Percentiles rank a stretch among this genome's conserved stretches.
Conservation (phyloP, 2,113 vertebrate species). For the Progne subis region DNA sequence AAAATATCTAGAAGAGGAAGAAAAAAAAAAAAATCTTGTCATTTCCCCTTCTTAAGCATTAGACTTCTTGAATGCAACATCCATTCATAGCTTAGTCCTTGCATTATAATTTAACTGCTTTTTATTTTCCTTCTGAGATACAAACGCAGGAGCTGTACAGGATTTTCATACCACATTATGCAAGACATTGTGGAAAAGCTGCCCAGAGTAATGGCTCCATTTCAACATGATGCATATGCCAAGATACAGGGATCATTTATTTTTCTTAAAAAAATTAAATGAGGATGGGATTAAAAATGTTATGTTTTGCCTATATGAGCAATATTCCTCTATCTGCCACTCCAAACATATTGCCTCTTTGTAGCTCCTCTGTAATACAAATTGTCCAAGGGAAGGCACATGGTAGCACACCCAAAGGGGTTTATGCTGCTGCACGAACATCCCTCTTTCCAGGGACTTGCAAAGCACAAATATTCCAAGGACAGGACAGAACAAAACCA, state of each 20-base stretch:
- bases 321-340: background rate
- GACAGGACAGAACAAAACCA: background rate
- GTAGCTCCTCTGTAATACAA: background rate
- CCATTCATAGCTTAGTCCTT: constrained; percentile 47
- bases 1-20: constrained; percentile 17
- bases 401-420: background rate
- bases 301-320: constrained; percentile 32
- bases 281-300: constrained; percentile 44
- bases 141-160: background rate
- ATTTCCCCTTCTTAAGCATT: constrained; percentile 27
- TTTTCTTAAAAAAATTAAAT: constrained; percentile 58
- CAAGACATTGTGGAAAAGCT: constrained; percentile 10
- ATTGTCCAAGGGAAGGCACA: background rate
- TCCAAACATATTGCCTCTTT: background rate
- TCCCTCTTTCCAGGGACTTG: background rate
- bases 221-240: background rate
- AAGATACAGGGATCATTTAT: constrained; percentile 39
- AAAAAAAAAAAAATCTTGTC: background rate
- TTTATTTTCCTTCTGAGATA: constrained; percentile 59
- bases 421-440: background rate
- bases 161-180: constrained; percentile 20
- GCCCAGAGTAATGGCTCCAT: constrained; percentile 33
- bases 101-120: constrained; percentile 48
- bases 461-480: background rate
- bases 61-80: constrained; percentile 32